A percentile compares a stretch with the other conserved stretches of the same genome.
phyloP scores from a whole-genome alignment of 2,797 vertebrate species.

The Sebastes oblongus region DNA sequence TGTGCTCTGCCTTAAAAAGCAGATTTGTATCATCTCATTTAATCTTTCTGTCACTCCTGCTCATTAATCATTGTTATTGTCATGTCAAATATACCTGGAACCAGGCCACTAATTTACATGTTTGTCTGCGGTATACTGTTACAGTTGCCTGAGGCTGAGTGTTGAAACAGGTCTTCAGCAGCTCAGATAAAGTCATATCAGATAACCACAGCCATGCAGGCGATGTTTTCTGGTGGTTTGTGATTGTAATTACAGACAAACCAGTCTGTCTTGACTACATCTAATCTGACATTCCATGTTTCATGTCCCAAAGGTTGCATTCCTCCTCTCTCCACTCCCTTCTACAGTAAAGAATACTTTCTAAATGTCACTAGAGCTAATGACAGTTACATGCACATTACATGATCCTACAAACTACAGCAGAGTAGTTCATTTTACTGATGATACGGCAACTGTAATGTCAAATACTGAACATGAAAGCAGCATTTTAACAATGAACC shows the following conservation, averaged over 20 bases:
- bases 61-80: conserved; percentile 19
- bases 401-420: background rate
- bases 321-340: conserved; percentile 42
- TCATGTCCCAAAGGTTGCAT: conserved; percentile 65
- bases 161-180: conserved; percentile 65
- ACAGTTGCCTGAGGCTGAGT: conserved; percentile 53
- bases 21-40: background rate
- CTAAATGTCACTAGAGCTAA: conserved; percentile 51
- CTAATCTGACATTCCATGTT: conserved; percentile 73
- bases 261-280: conserved; percentile 69
- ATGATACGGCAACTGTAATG: background rate
- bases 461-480: background rate
- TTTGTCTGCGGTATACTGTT: conserved; percentile 31
- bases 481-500: background rate
- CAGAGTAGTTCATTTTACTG: background rate
- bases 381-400: conserved; percentile 15
- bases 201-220: conserved; percentile 55
- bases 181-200: conserved; percentile 59
- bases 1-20: background rate
- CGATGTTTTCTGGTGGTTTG: conserved; percentile 57
- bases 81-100: conserved; percentile 9
- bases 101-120: background rate
- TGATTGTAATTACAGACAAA: conserved; percentile 70
- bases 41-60: background rate
- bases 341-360: background rate